Base-by-base conservation (phyloP, 1,140 invertebrate genomes). In the Drosophila melanica region DNA sequence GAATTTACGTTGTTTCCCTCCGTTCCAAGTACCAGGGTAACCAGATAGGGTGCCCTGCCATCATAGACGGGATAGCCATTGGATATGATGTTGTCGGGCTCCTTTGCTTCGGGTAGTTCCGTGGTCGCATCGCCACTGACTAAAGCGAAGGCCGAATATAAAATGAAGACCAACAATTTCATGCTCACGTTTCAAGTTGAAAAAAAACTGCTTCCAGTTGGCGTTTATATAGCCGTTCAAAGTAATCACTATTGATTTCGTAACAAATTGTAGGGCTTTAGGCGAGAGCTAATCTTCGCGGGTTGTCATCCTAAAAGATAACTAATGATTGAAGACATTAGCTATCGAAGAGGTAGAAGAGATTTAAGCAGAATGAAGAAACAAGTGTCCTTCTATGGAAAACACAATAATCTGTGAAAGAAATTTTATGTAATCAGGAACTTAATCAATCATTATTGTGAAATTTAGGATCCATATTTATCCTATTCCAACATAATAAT, bases 41-140 rank as follows among this genome's bases (percentile, higher is more conserved):
- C 93, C 68, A 93, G 93, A 63, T 93, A 93, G 7, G 93, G 93
- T 35, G 93, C 92, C 79, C 93, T 92, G 2, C 92, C 93, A 0
- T 86, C 72, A 10, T 47, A 23, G 1, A 79, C 90, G 5, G 69
- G n/a, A 54, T 82, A 65, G 0, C 85, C 90, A 39, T 76, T 77
- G 58, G 77, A 50, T n/a, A 91, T 90, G 11, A 80, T 75, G 18
- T 59, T 59, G 0, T 76, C 51, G 0, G 74, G 55, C 1, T 57
- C 41, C 5, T 8, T 41, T 0, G 67, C 45, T 5, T 60, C 42
- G 6, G 14, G 2, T 59, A 11, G 16, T 62, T 42, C 50, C 16
- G 51, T 54, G 1, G 68, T 27, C n/a, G 47, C 39, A 23, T 70
- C 18, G 41, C 23, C 80, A 11, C 59, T 23, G 14, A 18, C 76